Base-by-base conservation (phyloP, 1,140 invertebrate genomes). In the Pogonomyrmex barbatus region DNA sequence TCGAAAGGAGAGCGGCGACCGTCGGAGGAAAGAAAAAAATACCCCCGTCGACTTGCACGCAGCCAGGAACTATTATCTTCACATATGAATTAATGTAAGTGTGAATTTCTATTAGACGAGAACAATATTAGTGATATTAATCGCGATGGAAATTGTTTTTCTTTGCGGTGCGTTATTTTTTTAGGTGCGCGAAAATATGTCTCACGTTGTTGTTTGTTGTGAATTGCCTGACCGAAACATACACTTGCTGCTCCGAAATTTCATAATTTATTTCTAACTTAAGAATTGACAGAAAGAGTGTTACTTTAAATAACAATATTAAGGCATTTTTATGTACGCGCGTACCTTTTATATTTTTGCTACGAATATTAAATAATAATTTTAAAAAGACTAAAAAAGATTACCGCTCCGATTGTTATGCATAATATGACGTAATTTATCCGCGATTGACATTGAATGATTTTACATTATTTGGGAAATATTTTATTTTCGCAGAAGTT, bases 401-500 rank as follows among this genome's bases (percentile, higher is more conserved):
- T 54, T 42, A 30, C n/a, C 56, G 17, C 3, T 36, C 0, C 8
- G 5, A 30, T 56, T 70, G 6, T n/a, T 8, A 30, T 39, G 0
- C 3, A 0, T 24, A 39, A 9, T 2, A 5, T 0, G 8, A 8
- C 9, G 3, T 39, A 39, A 50, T 50, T 78, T 78, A 24, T 50
- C n/a, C 33, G 33, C 47, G 47, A 65, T 39, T n/a, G n/a, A 54
- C 14, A 56, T 56, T 56, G 30, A 14, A 75, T 1, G 4, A n/a
- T 68, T 50, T 10, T 52, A 1, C 33, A 47, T n/a, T 17, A 79
- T 79, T 79, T 68, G 50, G n/a, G 36, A 2, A 33, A 56, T 70
- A 70, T 70, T 81, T 70, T 67, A 12, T 45, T 78, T 85, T 79
- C 47, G 30, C 75, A 83, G 68, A 76, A 76, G 45, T 1, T 24